Conservation (phyloP, 2,113 vertebrate species). For the Nymphicus hollandicus region DNA sequence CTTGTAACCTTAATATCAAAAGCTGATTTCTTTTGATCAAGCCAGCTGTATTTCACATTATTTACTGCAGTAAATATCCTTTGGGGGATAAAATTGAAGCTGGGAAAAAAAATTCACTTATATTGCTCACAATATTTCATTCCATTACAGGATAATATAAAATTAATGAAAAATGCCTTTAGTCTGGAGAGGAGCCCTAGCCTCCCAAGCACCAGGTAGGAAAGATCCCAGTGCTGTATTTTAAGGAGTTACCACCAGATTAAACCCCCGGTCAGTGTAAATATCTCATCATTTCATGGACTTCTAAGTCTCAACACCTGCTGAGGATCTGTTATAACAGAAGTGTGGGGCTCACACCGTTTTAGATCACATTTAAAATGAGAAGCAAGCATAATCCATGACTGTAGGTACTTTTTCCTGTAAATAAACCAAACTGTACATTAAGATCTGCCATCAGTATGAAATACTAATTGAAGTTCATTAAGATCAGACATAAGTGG, state of each 20-base stretch:
- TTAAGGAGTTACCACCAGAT: not conserved
- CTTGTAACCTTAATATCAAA: slow-evolving; percentile 5
- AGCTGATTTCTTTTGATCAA: slow-evolving; percentile 15
- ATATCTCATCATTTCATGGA: not conserved
- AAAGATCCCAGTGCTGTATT: not conserved
- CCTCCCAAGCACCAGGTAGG: not conserved
- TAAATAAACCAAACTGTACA: not conserved
- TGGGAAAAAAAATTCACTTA: not conserved
- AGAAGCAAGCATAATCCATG: not conserved
- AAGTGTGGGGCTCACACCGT: not conserved
- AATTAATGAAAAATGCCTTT: slow-evolving; percentile 9
- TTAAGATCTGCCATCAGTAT: not conserved
- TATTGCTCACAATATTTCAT: not conserved
- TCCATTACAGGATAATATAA: not conserved
- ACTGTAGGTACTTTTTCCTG: not conserved
- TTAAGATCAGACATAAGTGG: not conserved
- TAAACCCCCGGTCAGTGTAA: not conserved
- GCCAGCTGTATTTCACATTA: not conserved
- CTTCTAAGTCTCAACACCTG: not conserved
- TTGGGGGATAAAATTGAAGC: not conserved
- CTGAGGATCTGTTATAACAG: not conserved
- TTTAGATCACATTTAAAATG: not conserved
- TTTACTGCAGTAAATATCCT: slow-evolving; percentile 11
- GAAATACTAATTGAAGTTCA: not conserved
- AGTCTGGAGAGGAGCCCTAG: not conserved